phyloP scores from a whole-genome alignment of 92 coral and sea anemone genomes.

The Actinostola sp. region DNA sequence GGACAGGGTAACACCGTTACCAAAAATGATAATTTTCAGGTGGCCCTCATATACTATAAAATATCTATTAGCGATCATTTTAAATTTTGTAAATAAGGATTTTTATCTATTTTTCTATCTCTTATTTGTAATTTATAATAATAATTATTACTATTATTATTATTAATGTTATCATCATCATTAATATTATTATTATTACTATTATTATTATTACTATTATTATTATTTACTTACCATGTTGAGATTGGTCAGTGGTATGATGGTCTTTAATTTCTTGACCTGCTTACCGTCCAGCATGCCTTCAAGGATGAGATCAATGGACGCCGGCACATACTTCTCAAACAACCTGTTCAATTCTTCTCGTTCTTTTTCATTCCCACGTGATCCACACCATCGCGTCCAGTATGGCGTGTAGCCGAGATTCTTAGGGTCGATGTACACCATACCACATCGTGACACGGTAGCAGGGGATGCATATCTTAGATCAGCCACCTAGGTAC shows the following conservation, averaged over 20 bases:
- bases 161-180: too few species aligned
- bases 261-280: conserved; percentile 95
- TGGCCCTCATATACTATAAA: too few species aligned
- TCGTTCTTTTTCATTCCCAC: conserved; percentile 88
- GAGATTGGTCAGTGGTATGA: conserved; percentile 93
- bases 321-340: conserved; percentile 93
- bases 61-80: too few species aligned
- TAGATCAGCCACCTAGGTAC: conserved; percentile 98
- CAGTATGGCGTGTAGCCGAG: conserved; percentile 95
- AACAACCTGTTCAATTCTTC: conserved; percentile 89
- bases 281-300: conserved; percentile 97
- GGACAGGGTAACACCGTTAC: too few species aligned
- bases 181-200: too few species aligned
- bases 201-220: too few species aligned
- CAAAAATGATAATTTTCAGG: too few species aligned
- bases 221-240: conserved; percentile 94
- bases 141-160: too few species aligned
- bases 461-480: conserved; percentile 99
- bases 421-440: conserved; percentile 98
- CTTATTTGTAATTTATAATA: too few species aligned
- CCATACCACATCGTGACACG: conserved; percentile 99
- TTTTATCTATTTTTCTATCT: too few species aligned
- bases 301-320: conserved; percentile 93
- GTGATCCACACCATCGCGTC: conserved; percentile 87
- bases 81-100: too few species aligned